These are phyloP conservation scores for Musca domestica DNA, from an alignment of 1,140 invertebrate genomes.

Conservation along the genomic window DNA sequence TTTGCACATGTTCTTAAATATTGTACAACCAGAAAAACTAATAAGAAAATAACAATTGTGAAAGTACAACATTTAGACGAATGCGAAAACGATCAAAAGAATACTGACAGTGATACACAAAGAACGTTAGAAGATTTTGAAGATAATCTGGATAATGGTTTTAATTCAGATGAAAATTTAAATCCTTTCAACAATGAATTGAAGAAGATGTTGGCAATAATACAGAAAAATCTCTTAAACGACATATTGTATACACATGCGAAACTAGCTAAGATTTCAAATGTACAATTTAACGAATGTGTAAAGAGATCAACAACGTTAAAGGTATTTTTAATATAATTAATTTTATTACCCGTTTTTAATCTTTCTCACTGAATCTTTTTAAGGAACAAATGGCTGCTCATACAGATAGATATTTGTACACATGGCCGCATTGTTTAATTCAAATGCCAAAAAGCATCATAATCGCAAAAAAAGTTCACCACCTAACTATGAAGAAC, in stretches of 20 bases:
- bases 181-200: not conserved
- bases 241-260: slow-evolving; percentile 43
- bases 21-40: no score
- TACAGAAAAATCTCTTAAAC: slow-evolving; percentile 33
- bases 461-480: slow-evolving; percentile 48
- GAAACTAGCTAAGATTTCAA: slow-evolving; percentile 34
- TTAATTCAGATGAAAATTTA: no score
- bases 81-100: not conserved
- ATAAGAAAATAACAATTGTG: no score
- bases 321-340: slow-evolving; percentile 29
- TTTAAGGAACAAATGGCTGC: slow-evolving; percentile 47
- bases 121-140: not conserved
- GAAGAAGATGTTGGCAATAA: not conserved
- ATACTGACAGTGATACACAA: not conserved
- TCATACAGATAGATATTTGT: slow-evolving; percentile 47
- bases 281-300: slow-evolving; percentile 44
- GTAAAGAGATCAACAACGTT: slow-evolving; percentile 48
- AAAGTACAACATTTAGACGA: no score
- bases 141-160: not conserved
- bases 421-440: slow-evolving; percentile 52
- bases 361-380: not conserved
- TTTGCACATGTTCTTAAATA: no score
- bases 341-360: slow-evolving; percentile 4
- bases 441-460: slow-evolving; percentile 50
- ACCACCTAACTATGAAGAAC: slow-evolving; percentile 11